Evolutionary conservation across 2,113 vertebrate species (phyloP).

Genomic region (Cromileptes altivelis): DNA sequence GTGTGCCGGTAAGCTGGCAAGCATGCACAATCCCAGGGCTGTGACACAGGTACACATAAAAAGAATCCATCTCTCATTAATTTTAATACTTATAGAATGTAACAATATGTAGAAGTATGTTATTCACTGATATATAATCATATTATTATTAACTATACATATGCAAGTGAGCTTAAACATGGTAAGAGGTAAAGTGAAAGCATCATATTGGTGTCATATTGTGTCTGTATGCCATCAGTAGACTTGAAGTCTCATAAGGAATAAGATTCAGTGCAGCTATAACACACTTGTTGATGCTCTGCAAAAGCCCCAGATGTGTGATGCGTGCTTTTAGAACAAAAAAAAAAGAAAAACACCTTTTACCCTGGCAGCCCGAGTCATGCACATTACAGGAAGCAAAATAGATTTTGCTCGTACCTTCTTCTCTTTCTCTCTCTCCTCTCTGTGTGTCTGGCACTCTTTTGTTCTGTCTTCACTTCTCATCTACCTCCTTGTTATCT

Average conservation of each 20-base stretch:
- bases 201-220: not conserved
- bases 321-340: constrained; percentile 48
- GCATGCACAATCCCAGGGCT: not conserved
- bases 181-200: not conserved
- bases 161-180: not conserved
- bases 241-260: not conserved
- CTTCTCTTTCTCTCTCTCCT: not conserved
- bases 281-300: constrained; percentile 55
- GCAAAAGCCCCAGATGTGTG: constrained; percentile 52
- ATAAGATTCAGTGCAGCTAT: constrained; percentile 13
- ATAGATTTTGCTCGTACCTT: constrained; percentile 32
- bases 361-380: constrained; percentile 30
- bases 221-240: not conserved
- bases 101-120: too few species aligned
- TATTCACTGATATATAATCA: not conserved
- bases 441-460: constrained; percentile 33
- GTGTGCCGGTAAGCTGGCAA: not conserved
- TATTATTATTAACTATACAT: not conserved
- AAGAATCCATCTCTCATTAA: not conserved
- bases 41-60: too few species aligned
- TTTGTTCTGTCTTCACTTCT: constrained; percentile 62
- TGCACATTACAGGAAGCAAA: constrained; percentile 67
- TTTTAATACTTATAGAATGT: too few species aligned
- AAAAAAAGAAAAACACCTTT: constrained; percentile 29
- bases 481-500: constrained; percentile 76